Evolutionary conservation across 2,888 invertebrate species (phyloP).

Genomic region (Drosophila nr. medialis): DNA sequence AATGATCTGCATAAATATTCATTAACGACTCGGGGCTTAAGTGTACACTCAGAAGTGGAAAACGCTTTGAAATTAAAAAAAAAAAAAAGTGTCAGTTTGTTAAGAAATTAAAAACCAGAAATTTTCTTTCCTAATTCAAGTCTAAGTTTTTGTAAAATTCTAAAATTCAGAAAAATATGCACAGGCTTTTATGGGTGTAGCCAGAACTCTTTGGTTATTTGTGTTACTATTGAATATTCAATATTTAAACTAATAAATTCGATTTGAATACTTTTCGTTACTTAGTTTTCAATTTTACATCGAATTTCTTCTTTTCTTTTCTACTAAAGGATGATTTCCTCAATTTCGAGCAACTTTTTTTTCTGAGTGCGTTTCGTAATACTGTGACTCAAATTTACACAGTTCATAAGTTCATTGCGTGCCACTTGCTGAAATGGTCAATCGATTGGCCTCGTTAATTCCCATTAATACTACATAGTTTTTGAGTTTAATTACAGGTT

Average conservation of each 20-base stretch:
- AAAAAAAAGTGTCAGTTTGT: too few species aligned
- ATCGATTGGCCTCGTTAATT: not conserved
- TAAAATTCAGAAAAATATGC: not conserved
- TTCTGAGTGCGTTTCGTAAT: not conserved
- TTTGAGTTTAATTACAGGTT: not conserved
- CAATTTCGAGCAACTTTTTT: not conserved
- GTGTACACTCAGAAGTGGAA: not conserved
- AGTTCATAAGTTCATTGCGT: not conserved
- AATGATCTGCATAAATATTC: slow-evolving; percentile 65
- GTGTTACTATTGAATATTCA: not conserved
- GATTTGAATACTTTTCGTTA: not conserved
- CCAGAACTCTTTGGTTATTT: not conserved
- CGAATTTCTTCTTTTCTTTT: not conserved
- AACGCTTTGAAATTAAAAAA: not conserved
- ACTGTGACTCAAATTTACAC: not conserved
- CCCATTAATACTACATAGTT: not conserved
- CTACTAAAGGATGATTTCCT: not conserved
- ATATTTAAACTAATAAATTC: not conserved
- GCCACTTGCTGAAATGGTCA: not conserved
- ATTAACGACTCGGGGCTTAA: slow-evolving; percentile 33
- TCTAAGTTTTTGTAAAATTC: not conserved
- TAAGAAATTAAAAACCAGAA: not conserved
- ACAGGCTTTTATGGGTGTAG: not conserved
- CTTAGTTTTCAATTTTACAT: too few species aligned
- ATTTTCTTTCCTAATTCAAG: not conserved